Evolutionary conservation across 2,888 invertebrate species (phyloP).

Genomic region (Eupeodes luniger): DNA sequence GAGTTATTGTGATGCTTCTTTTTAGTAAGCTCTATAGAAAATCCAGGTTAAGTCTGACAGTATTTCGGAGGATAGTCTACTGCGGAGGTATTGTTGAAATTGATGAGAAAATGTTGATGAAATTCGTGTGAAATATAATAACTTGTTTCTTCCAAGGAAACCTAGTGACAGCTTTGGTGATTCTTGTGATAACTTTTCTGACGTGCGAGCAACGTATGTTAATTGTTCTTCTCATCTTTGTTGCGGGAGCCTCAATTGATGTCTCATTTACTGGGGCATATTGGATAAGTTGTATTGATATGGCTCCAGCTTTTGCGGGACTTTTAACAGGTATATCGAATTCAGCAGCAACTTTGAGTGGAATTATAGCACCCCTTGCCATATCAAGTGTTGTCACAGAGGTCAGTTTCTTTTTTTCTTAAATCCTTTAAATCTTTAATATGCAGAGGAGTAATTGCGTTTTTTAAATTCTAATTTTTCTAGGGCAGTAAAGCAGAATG

Average conservation of each 20-base stretch:
- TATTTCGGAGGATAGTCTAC: conserved; percentile 79
- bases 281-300: conserved; percentile 84
- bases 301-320: conserved; percentile 84
- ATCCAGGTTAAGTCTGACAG: conserved; percentile 76
- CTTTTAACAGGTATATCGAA: conserved; percentile 84
- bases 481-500: conserved; percentile 84
- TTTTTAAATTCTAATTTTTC: not conserved
- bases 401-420: conserved; percentile 77
- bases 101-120: not conserved
- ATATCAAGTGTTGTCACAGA: conserved; percentile 82
- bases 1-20: conserved; percentile 78
- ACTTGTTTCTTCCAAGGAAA: conserved; percentile 77
- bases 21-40: conserved; percentile 78
- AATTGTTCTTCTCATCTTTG: conserved; percentile 81
- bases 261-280: conserved; percentile 84
- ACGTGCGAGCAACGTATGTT: conserved; percentile 80
- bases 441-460: no score
- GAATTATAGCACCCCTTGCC: conserved; percentile 83
- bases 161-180: conserved; percentile 77
- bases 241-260: conserved; percentile 82
- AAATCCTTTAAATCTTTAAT: no score
- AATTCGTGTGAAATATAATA: not conserved
- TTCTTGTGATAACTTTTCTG: conserved; percentile 80
- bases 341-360: conserved; percentile 83
- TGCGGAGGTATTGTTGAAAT: conserved; percentile 54